Evolutionary conservation across 2,797 vertebrate species (phyloP).

Genomic region (Crocodylus rhombifer): DNA sequence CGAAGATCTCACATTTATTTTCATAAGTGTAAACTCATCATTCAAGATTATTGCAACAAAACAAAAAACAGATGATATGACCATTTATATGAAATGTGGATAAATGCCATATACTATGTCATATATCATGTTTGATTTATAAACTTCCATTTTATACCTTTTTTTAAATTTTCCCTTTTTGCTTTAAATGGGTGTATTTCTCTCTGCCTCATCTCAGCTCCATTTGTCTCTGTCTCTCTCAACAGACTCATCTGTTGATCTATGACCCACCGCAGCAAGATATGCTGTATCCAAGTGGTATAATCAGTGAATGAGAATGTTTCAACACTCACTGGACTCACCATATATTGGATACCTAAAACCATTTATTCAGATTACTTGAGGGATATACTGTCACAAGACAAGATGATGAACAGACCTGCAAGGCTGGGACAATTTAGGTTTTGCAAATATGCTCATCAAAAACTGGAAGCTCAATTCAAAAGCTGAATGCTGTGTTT

Average conservation of each 20-base stretch:
- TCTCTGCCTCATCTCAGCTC: not conserved
- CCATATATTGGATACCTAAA: too few relatives aligned
- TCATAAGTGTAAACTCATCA: not conserved
- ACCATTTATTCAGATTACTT: not conserved
- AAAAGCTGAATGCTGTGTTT: not conserved
- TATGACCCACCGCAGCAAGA: not conserved
- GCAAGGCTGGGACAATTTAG: not conserved
- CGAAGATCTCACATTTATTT: not conserved
- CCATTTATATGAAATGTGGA: not conserved
- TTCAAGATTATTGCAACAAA: not conserved
- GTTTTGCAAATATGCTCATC: not conserved
- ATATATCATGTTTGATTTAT: not conserved
- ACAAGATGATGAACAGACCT: not conserved
- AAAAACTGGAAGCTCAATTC: not conserved
- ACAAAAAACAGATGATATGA: not conserved
- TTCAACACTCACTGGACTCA: not conserved
- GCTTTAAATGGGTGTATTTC: not conserved
- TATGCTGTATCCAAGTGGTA: not conserved
- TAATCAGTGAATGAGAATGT: not conserved
- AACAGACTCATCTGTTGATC: not conserved
- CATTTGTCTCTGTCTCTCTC: not conserved
- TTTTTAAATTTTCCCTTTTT: not conserved
- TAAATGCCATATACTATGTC: not conserved
- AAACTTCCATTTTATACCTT: constrained; percentile 9
- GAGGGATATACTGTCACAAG: not conserved